phyloP scores from a whole-genome alignment of 2,888 invertebrate species.

The Carpatolechia fugitivella region DNA sequence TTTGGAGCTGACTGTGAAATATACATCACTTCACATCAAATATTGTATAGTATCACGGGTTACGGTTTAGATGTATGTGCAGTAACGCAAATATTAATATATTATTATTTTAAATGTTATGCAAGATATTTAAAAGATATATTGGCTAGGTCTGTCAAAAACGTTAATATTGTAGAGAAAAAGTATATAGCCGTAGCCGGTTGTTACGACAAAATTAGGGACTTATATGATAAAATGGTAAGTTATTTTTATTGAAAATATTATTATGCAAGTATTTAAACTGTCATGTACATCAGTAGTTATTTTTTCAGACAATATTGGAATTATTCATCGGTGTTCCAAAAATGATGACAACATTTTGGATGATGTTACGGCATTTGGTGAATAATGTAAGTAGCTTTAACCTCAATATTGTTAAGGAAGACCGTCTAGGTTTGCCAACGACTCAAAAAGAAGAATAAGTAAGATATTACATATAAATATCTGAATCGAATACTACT shows the following conservation, averaged over 20 bases:
- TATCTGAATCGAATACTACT: no score
- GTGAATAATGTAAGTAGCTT: constrained; percentile 6
- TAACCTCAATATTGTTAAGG: not conserved
- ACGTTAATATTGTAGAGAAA: not conserved
- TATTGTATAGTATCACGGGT: not conserved
- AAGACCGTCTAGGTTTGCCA: no score
- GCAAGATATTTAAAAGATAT: constrained; percentile 2
- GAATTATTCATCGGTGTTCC: constrained; percentile 12
- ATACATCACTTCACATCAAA: not conserved
- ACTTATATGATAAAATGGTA: constrained; percentile 11
- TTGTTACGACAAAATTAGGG: constrained; percentile 7
- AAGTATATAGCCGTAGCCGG: not conserved
- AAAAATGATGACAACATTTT: constrained; percentile 13
- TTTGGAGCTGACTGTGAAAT: not conserved
- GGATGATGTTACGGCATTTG: constrained; percentile 3
- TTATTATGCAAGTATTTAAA: no score
- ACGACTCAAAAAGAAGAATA: no score
- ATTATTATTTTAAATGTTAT: constrained; percentile 10
- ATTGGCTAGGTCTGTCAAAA: not conserved
- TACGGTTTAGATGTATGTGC: not conserved
- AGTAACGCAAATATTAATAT: constrained; percentile 7
- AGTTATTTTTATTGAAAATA: not conserved
- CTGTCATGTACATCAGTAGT: no score
- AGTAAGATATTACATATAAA: no score
- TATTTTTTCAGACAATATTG: constrained; percentile 6